Conservation (phyloP, 35 echinoderm and acorn worm species). For the Amphiura filiformis region DNA sequence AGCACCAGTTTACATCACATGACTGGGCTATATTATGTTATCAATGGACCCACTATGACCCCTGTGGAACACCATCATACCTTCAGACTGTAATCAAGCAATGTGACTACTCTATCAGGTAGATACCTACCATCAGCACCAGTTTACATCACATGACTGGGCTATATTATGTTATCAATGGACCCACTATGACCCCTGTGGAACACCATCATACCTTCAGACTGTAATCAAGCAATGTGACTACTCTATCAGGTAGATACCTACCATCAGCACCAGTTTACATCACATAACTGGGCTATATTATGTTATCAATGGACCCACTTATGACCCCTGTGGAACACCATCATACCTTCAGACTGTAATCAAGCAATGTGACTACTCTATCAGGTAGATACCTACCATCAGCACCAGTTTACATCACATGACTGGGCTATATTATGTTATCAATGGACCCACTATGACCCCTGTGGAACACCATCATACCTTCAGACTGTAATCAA, state of each 20-base stretch:
- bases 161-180: background rate
- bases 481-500: slow-evolving; percentile 28
- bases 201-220: background rate
- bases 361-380: slow-evolving; percentile 21
- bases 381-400: slow-evolving; percentile 51
- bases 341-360: slow-evolving; percentile 12
- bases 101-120: slow-evolving; percentile 29
- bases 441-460: background rate
- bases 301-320: background rate
- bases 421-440: background rate
- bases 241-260: slow-evolving; percentile 46
- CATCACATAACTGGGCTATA: background rate
- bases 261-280: slow-evolving; percentile 48
- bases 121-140: slow-evolving; percentile 70
- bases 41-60: background rate
- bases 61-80: slow-evolving; percentile 17
- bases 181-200: background rate
- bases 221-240: slow-evolving; percentile 32
- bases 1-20: slow-evolving; percentile 2
- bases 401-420: slow-evolving; percentile 38
- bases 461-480: background rate
- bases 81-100: slow-evolving; percentile 41
- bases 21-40: background rate
- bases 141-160: background rate
- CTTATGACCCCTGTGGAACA: background rate